Evolutionary conservation across 2,113 vertebrate species (phyloP).

Genomic region (Alexandromys fortis): DNA sequence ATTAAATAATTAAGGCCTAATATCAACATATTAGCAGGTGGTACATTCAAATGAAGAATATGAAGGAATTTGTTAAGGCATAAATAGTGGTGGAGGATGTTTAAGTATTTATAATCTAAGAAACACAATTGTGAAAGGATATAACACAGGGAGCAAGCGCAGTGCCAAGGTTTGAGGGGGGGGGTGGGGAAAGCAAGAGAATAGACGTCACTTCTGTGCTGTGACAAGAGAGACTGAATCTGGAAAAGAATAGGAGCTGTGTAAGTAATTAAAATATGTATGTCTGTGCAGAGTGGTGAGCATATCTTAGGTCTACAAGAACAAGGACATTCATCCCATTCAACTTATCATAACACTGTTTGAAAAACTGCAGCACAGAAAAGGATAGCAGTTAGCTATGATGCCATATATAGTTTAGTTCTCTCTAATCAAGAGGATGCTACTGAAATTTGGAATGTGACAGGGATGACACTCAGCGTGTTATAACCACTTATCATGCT

Average conservation of each 20-base stretch:
- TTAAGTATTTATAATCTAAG: background rate
- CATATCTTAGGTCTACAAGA: background rate
- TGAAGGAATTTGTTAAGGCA: background rate
- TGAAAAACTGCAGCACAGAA: background rate
- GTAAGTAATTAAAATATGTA: background rate
- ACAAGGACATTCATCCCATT: background rate
- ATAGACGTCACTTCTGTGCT: too few species aligned
- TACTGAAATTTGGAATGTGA: background rate
- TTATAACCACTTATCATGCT: background rate
- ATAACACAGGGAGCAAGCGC: fast-evolving
- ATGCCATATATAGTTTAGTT: background rate
- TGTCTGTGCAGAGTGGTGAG: background rate
- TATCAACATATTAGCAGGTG: background rate
- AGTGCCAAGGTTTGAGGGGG: fast-evolving
- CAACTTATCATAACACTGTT: background rate
- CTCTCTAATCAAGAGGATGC: background rate
- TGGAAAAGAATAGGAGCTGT: background rate
- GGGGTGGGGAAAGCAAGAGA: background rate
- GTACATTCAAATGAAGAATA: background rate
- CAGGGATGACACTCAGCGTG: background rate
- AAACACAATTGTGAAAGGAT: background rate
- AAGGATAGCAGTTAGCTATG: background rate
- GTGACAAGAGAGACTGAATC: background rate
- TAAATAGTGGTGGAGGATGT: background rate
- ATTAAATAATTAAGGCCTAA: background rate